These are phyloP conservation scores for Arctocebus calabarensis DNA, from an alignment of 2,797 vertebrate genomes.

Conservation along the genomic window DNA sequence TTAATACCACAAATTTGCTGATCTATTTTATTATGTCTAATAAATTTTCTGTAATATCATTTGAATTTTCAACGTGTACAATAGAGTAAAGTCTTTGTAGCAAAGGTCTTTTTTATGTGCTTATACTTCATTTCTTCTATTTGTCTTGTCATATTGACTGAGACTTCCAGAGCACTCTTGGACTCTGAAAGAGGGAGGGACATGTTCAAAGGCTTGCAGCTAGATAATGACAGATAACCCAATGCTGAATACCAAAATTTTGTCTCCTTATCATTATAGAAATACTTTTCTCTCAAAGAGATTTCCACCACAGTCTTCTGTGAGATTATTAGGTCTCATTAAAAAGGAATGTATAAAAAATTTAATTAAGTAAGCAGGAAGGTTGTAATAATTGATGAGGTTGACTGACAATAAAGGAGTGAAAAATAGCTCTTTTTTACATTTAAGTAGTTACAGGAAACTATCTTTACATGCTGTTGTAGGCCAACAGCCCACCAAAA, in stretches of 20 bases:
- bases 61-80: neutral
- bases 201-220: neutral
- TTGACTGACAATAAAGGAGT: slow-evolving; percentile 82
- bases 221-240: neutral
- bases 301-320: slow-evolving; percentile 68
- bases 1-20: neutral
- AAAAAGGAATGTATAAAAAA: slow-evolving; percentile 69
- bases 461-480: slow-evolving; percentile 82
- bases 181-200: neutral
- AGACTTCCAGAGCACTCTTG: neutral
- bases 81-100: neutral
- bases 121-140: neutral
- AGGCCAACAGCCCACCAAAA: too few relatives aligned
- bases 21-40: slow-evolving; percentile 13
- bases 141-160: neutral
- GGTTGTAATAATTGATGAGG: slow-evolving; percentile 71
- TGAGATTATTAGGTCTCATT: slow-evolving; percentile 56
- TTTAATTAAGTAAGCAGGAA: slow-evolving; percentile 74
- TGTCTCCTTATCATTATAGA: neutral
- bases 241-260: neutral
- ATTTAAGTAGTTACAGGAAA: slow-evolving; percentile 84
- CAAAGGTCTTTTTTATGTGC: neutral
- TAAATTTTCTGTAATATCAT: slow-evolving; percentile 22
- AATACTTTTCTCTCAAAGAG: neutral
- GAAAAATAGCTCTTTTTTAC: slow-evolving; percentile 83